These are phyloP conservation scores for Tigriopus japonicus DNA, from an alignment of 1,140 invertebrate species.

Conservation along the genomic window DNA sequence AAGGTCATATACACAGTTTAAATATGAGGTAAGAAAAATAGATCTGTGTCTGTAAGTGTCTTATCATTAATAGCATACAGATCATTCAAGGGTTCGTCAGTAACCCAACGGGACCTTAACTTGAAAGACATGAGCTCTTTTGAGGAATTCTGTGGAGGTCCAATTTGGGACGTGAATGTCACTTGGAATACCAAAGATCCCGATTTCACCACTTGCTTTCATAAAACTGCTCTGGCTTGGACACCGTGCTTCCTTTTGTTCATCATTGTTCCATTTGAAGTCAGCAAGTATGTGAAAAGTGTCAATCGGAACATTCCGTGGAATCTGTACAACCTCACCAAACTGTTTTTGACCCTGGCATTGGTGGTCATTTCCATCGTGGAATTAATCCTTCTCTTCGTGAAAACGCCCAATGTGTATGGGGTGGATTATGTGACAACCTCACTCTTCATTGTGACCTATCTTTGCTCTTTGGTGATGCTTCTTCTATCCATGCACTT, in stretches of 20 bases:
- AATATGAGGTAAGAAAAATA: neutral
- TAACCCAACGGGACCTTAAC: too few relatives aligned
- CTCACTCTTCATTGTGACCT: neutral
- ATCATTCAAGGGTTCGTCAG: too few relatives aligned
- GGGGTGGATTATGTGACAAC: neutral
- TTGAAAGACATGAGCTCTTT: neutral
- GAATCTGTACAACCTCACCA: neutral
- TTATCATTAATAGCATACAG: too few relatives aligned
- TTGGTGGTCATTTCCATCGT: neutral
- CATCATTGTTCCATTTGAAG: conserved; percentile 48
- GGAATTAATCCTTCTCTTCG: neutral
- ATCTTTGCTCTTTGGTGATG: conserved; percentile 2
- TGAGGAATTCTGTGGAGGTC: neutral
- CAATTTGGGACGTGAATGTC: conserved; percentile 41
- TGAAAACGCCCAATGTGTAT: neutral
- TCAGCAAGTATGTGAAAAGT: conserved; percentile 35
- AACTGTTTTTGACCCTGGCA: neutral
- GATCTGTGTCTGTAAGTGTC: neutral
- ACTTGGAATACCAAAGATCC: conserved; percentile 62
- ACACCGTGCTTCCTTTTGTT: conserved; percentile 62
- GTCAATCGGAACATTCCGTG: neutral
- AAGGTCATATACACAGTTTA: neutral
- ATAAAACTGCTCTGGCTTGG: conserved; percentile 67
- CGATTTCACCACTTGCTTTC: conserved; percentile 63
- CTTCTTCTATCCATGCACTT: neutral